phyloP scores from a whole-genome alignment of 2,797 vertebrate genomes.

The Tiaroga cobitis region DNA sequence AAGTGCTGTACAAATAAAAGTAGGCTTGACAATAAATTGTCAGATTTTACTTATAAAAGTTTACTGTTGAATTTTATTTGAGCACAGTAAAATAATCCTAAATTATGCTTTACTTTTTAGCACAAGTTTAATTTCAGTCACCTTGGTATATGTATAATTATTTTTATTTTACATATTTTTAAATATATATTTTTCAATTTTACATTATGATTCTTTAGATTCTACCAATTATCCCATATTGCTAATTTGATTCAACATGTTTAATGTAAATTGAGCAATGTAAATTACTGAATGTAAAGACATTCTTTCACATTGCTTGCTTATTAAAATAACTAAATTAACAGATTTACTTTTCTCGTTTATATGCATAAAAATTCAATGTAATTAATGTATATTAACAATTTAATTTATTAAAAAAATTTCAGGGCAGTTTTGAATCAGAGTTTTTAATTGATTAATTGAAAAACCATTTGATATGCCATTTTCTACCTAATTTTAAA shows the following conservation, averaged over 20 bases:
- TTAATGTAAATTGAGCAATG: neutral
- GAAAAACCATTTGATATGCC: neutral
- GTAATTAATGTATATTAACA: neutral
- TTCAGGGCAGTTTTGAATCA: neutral
- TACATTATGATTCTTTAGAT: neutral
- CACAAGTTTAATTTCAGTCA: neutral
- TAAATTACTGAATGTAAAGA: neutral
- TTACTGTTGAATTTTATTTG: neutral
- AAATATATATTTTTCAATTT: neutral
- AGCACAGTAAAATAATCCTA: neutral
- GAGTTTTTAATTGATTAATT: neutral
- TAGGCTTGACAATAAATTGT: neutral
- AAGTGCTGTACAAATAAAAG: neutral
- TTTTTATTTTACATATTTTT: neutral
- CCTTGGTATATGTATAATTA: neutral
- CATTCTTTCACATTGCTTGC: neutral
- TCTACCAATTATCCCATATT: neutral
- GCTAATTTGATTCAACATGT: neutral
- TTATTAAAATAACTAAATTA: neutral
- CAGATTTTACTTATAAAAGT: neutral
- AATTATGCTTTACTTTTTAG: neutral
- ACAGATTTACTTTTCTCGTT: neutral
- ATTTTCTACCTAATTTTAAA: neutral
- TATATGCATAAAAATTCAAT: neutral
- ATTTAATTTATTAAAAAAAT: slow-evolving; percentile 1